Evolutionary conservation across 2,797 vertebrate species (phyloP).

Genomic region (Myotis vivesi): DNA sequence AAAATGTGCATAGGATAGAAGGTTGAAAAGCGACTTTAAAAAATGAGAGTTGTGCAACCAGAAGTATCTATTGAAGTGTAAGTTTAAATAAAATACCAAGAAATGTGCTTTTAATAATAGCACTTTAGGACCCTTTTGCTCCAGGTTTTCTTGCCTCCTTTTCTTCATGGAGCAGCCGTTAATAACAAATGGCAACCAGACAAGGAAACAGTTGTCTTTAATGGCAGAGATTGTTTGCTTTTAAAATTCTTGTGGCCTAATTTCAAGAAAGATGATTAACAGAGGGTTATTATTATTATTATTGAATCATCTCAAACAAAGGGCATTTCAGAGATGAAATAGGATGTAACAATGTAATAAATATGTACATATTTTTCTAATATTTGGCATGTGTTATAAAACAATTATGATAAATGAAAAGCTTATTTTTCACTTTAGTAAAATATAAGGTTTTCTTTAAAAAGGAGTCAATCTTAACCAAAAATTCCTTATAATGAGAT

Average conservation of each 20-base stretch:
- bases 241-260: neutral
- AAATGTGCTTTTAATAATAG: neutral
- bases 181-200: neutral
- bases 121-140: neutral
- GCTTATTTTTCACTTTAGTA: neutral
- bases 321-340: neutral
- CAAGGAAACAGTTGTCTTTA: neutral
- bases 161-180: neutral
- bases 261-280: neutral
- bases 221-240: neutral
- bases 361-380: neutral
- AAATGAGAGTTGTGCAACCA: neutral
- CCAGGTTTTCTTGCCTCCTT: neutral
- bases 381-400: neutral
- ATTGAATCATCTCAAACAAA: constrained; percentile 8
- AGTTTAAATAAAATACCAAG: neutral
- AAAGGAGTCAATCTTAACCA: neutral
- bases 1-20: neutral
- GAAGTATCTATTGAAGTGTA: neutral
- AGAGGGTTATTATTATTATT: neutral
- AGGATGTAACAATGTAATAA: neutral
- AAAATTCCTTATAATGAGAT: neutral
- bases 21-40: neutral
- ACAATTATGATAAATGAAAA: constrained; percentile 3
- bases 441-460: neutral